phyloP scores from a whole-genome alignment of 2,888 invertebrate genomes.

The Marasmarcha lunaedactyla region DNA sequence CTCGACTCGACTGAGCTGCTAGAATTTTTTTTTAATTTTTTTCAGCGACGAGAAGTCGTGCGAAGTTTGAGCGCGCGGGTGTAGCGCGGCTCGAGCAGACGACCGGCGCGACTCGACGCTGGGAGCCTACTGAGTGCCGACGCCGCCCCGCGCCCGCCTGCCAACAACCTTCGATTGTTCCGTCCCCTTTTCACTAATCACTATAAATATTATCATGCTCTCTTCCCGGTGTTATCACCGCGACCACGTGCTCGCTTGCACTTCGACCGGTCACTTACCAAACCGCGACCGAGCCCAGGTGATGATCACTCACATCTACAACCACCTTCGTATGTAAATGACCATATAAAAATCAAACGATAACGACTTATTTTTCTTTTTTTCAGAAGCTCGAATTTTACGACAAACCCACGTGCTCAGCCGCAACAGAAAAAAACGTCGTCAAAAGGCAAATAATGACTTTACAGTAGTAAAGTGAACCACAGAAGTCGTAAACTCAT shows the following conservation, averaged over 20 bases:
- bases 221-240: constrained; percentile 58
- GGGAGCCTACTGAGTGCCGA: constrained; percentile 75
- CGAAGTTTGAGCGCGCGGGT: constrained; percentile 57
- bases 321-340: no score
- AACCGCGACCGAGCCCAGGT: no score
- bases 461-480: constrained; percentile 57
- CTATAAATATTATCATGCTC: constrained; percentile 68
- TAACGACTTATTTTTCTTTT: constrained; percentile 1
- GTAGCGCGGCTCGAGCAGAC: constrained; percentile 11
- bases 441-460: constrained; percentile 49
- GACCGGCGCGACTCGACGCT: constrained; percentile 74
- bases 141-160: constrained; percentile 67
- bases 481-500: constrained; percentile 67
- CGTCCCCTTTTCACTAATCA: constrained; percentile 70
- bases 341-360: background rate
- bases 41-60: constrained; percentile 41
- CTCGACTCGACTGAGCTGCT: constrained; percentile 25
- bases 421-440: constrained; percentile 28
- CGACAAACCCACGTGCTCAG: background rate
- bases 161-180: constrained; percentile 50
- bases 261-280: no score
- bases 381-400: constrained; percentile 3
- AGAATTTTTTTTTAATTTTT: constrained; percentile 20
- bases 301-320: no score
- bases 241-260: constrained; percentile 40